Conservation (phyloP, 2,113 vertebrate genomes). For the Andinoacara biseriatus region DNA sequence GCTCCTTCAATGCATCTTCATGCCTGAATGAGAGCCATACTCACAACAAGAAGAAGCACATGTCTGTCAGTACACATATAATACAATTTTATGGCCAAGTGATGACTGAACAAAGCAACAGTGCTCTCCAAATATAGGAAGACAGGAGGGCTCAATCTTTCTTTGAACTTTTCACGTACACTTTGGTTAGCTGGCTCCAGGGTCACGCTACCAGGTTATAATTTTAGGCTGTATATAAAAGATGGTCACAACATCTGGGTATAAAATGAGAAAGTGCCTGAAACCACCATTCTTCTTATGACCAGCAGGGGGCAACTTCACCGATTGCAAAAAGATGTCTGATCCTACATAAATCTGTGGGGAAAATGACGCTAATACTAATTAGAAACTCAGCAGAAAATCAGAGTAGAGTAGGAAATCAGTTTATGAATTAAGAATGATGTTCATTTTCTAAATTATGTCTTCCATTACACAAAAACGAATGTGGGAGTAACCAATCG, state of each 20-base stretch:
- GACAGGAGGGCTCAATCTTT: neutral
- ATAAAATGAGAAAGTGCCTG: neutral
- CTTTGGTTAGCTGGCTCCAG: neutral
- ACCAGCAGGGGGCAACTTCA: neutral
- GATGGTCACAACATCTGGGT: neutral
- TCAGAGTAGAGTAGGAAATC: neutral
- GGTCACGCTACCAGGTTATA: neutral
- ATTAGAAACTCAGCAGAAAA: neutral
- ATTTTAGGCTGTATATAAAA: neutral
- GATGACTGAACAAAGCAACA: conserved; percentile 28
- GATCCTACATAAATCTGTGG: neutral
- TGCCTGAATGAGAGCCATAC: conserved; percentile 50
- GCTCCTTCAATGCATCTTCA: conserved; percentile 65
- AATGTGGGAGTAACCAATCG: neutral
- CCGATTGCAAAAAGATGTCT: neutral
- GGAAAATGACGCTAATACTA: neutral
- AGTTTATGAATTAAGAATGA: neutral
- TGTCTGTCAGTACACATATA: conserved; percentile 49
- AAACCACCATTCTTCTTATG: neutral
- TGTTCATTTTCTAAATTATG: neutral
- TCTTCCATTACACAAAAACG: neutral
- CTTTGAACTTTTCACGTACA: neutral
- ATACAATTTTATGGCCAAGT: conserved; percentile 14
- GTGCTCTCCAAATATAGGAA: neutral
- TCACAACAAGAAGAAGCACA: conserved; percentile 34